phyloP scores from a whole-genome alignment of 2,888 invertebrate genomes.

The Clunio marinus region DNA sequence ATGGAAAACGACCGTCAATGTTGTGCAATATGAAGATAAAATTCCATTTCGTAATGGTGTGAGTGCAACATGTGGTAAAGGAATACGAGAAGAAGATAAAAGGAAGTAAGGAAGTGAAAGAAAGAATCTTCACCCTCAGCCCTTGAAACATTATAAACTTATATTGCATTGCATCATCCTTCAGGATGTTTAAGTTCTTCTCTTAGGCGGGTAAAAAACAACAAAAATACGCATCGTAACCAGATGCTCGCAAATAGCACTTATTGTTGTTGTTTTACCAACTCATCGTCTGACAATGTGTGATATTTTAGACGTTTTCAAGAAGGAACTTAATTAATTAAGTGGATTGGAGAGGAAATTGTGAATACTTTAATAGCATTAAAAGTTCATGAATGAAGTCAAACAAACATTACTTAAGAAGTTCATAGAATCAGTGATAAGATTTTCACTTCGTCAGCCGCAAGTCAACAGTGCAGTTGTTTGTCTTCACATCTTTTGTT shows the following conservation, averaged over 20 bases:
- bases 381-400: too few species aligned
- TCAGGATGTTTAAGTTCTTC: not conserved
- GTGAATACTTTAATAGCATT: too few species aligned
- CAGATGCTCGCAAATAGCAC: not conserved
- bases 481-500: not conserved
- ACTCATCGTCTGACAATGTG: not conserved
- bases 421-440: not conserved
- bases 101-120: conserved; percentile 2
- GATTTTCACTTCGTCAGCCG: too few species aligned
- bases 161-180: not conserved
- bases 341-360: too few species aligned
- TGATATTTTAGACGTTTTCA: too few species aligned
- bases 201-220: not conserved
- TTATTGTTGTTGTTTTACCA: too few species aligned
- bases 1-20: not conserved
- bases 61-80: not conserved
- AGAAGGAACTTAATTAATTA: too few species aligned
- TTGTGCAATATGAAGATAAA: conserved; percentile 10
- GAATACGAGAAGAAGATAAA: not conserved
- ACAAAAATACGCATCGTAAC: not conserved
- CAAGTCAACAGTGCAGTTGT: too few species aligned
- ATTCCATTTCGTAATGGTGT: not conserved
- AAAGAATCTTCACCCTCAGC: not conserved
- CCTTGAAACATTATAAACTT: not conserved
- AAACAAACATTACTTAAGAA: not conserved